Evolutionary conservation across 2,113 vertebrate species (phyloP).

Genomic region (Chitala chitala): DNA sequence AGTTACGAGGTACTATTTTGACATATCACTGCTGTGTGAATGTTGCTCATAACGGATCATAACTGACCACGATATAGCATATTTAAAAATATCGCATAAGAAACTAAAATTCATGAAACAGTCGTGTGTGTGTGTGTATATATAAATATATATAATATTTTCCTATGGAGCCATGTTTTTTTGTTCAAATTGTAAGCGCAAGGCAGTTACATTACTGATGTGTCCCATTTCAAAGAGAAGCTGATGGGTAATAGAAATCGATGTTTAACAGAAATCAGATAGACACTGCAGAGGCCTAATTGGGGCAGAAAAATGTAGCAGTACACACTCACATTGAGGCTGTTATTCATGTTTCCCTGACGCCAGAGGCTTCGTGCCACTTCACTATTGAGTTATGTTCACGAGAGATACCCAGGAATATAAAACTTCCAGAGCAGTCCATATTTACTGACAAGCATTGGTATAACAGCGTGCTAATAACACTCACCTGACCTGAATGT

Average conservation of each 20-base stretch:
- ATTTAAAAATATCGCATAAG: no score
- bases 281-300: conserved; percentile 1
- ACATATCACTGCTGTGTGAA: no score
- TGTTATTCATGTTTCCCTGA: background rate
- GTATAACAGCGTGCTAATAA: background rate
- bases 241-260: conserved; percentile 10
- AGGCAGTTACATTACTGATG: background rate
- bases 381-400: background rate
- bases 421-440: background rate
- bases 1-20: no score
- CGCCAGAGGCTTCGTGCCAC: background rate
- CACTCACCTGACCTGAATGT: background rate
- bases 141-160: no score
- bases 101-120: background rate
- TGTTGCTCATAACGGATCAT: no score
- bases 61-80: no score
- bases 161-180: no score
- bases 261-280: conserved; percentile 10
- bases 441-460: conserved; percentile 11
- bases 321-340: background rate
- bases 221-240: background rate
- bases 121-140: no score
- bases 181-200: no score
- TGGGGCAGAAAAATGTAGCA: background rate
- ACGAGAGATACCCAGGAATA: conserved; percentile 22